These are phyloP conservation scores for Tolypeutes matacus DNA, from an alignment of 2,797 vertebrate genomes.

Conservation along the genomic window DNA sequence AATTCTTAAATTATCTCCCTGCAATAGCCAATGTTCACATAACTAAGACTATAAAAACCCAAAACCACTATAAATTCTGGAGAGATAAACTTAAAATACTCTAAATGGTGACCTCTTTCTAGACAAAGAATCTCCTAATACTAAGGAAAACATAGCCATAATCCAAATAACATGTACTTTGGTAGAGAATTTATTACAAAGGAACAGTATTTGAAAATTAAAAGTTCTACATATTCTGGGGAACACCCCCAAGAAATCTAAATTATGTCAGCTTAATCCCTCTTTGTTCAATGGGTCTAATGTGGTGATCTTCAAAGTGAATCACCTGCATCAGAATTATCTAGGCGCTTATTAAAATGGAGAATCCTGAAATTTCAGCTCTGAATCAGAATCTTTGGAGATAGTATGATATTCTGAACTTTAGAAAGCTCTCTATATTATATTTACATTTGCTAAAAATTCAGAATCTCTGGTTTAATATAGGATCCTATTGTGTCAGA, in stretches of 20 bases:
- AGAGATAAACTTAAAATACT: neutral
- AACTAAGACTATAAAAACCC: neutral
- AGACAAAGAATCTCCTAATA: neutral
- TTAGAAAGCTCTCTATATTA: neutral
- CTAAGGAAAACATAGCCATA: neutral
- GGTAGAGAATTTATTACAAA: constrained; percentile 16
- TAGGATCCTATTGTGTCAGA: neutral
- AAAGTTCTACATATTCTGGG: neutral
- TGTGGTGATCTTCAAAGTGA: neutral
- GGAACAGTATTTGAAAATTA: constrained; percentile 2
- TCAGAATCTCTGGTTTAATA: neutral
- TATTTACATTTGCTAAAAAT: neutral
- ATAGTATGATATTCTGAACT: neutral
- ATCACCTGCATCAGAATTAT: neutral
- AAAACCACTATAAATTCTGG: neutral
- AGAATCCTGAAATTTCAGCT: neutral
- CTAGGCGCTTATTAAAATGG: neutral
- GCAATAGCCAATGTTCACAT: neutral
- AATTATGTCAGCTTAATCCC: neutral
- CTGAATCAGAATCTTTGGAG: neutral
- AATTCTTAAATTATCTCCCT: neutral
- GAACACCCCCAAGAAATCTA: constrained; percentile 19
- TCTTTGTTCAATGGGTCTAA: neutral
- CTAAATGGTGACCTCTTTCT: neutral
- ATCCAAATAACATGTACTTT: neutral